These are phyloP conservation scores for Orthonyx spaldingii DNA, from an alignment of 2,113 vertebrate species.

Conservation along the genomic window DNA sequence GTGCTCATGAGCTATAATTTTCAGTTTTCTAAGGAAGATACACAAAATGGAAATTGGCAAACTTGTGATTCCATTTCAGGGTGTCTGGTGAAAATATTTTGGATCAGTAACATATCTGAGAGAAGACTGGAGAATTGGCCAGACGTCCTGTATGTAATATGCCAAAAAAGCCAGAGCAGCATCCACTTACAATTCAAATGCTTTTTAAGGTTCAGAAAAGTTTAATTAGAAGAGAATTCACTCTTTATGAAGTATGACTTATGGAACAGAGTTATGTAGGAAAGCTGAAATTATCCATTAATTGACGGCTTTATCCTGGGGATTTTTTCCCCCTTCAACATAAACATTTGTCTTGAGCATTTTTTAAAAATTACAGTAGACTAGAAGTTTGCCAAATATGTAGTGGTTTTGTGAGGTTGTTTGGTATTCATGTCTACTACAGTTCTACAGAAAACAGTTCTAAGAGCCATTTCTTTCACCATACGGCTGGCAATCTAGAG, in stretches of 20 bases:
- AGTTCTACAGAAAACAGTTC: slow-evolving; percentile 68
- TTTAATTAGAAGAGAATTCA: slow-evolving; percentile 55
- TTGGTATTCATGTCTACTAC: slow-evolving; percentile 71
- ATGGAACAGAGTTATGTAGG: neutral
- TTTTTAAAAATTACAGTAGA: slow-evolving; percentile 71
- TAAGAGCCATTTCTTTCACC: slow-evolving; percentile 62
- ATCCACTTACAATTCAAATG: slow-evolving; percentile 23
- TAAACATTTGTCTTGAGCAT: slow-evolving; percentile 72
- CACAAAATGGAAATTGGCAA: slow-evolving; percentile 72
- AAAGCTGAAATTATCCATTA: slow-evolving; percentile 58
- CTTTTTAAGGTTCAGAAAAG: neutral
- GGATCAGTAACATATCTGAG: slow-evolving; percentile 68
- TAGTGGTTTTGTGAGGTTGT: slow-evolving; percentile 73
- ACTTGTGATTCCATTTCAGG: slow-evolving; percentile 58
- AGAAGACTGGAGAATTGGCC: slow-evolving; percentile 62
- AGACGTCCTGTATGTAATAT: slow-evolving; percentile 40
- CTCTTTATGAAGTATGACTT: slow-evolving; percentile 11
- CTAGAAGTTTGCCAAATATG: slow-evolving; percentile 73
- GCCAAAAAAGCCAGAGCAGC: slow-evolving; percentile 55
- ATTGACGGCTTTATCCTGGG: slow-evolving; percentile 44
- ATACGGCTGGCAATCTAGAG: slow-evolving; percentile 55
- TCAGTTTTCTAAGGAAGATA: slow-evolving; percentile 69
- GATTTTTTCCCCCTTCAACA: slow-evolving; percentile 47
- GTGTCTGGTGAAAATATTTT: slow-evolving; percentile 76
- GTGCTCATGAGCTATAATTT: slow-evolving; percentile 21